phyloP scores from a whole-genome alignment of 2,113 vertebrate genomes.

The Talpa occidentalis region DNA sequence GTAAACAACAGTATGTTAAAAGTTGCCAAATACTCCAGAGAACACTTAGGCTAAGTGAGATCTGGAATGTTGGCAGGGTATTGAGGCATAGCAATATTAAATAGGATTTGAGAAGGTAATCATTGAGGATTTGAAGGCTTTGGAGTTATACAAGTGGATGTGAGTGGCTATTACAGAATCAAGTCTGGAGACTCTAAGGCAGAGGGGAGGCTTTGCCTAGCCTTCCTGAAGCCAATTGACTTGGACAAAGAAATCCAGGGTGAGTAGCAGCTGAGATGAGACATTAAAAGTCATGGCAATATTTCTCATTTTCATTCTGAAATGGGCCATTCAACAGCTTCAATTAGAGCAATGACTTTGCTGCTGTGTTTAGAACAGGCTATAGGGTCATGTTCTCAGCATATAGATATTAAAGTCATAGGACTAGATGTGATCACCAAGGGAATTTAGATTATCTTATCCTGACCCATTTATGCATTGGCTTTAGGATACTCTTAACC shows the following conservation, averaged over 20 bases:
- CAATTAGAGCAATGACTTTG: background rate
- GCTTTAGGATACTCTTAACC: background rate
- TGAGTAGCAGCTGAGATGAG: background rate
- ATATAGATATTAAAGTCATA: background rate
- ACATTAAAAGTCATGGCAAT: background rate
- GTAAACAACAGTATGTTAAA: background rate
- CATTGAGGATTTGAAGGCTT: background rate
- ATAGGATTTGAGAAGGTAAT: background rate
- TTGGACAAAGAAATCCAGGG: background rate
- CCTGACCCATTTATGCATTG: background rate
- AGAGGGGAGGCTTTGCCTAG: background rate
- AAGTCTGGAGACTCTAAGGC: background rate
- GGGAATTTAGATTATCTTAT: background rate
- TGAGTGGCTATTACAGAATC: background rate
- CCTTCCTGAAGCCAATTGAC: background rate
- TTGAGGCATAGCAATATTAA: background rate
- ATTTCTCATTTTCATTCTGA: slow-evolving; percentile 8
- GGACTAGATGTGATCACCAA: background rate
- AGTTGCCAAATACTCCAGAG: background rate
- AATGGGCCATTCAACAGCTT: background rate
- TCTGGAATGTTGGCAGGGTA: background rate
- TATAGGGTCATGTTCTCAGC: background rate
- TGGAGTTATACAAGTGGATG: background rate
- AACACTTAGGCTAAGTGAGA: background rate
- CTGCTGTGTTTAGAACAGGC: slow-evolving; percentile 13